A percentile compares a stretch with the other conserved stretches of the same genome.
phyloP scores from a whole-genome alignment of 1,140 invertebrate genomes.

The Leptestheria dahalacensis region DNA sequence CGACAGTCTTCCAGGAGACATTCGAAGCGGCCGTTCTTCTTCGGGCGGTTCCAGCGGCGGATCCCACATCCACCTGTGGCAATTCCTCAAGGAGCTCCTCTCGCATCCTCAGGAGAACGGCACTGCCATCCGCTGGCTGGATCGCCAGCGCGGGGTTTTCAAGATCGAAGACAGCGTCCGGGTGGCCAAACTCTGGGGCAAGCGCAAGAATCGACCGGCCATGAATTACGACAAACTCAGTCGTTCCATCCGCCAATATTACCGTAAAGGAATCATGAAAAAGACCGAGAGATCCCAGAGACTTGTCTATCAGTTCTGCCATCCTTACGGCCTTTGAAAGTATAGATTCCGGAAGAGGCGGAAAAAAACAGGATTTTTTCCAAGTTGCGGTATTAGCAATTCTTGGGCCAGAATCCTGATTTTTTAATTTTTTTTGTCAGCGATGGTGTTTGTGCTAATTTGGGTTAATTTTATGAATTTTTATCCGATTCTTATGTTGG shows the following conservation, averaged over 20 bases:
- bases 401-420: background rate
- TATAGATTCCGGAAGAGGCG: no score
- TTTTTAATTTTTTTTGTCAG: background rate
- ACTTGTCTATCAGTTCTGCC: slow-evolving; percentile 97
- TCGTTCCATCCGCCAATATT: slow-evolving; percentile 94
- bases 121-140: slow-evolving; percentile 90
- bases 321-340: slow-evolving; percentile 69
- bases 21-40: background rate
- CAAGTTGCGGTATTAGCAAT: background rate
- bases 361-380: background rate
- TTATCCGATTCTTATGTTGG: no score
- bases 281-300: slow-evolving; percentile 95
- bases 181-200: slow-evolving; percentile 90
- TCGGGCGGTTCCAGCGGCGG: slow-evolving; percentile 25
- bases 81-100: slow-evolving; percentile 93
- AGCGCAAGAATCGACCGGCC: slow-evolving; percentile 89
- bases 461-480: no score
- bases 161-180: slow-evolving; percentile 97
- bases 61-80: slow-evolving; percentile 96
- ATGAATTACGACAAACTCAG: slow-evolving; percentile 99
- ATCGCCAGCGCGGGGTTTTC: slow-evolving; percentile 85
- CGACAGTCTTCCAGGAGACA: background rate
- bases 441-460: no score
- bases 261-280: slow-evolving; percentile 99
- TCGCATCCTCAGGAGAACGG: slow-evolving; percentile 69